phyloP scores from a whole-genome alignment of 2,888 invertebrate genomes.

The Drosophila gaucha region DNA sequence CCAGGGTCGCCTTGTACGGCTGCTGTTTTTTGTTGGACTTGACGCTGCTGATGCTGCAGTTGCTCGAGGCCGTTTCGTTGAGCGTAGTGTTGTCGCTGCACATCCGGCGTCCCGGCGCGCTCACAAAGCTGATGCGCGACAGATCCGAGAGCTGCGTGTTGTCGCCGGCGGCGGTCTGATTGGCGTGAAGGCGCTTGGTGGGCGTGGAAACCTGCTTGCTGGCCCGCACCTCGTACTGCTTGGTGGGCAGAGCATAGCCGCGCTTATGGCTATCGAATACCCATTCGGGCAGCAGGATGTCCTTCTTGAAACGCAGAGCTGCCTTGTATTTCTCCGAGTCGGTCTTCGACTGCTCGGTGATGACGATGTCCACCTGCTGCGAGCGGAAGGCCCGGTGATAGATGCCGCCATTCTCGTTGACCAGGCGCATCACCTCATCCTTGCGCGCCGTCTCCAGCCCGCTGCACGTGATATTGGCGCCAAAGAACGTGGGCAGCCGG shows the following conservation, averaged over 20 bases:
- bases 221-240: conserved; percentile 86
- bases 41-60: conserved; percentile 28
- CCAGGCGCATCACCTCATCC: conserved; percentile 87
- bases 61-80: conserved; percentile 62
- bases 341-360: conserved; percentile 80
- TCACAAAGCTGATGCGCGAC: conserved; percentile 77
- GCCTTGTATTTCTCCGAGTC: conserved; percentile 83
- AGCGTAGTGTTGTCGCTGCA: conserved; percentile 65
- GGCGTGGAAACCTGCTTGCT: conserved; percentile 90
- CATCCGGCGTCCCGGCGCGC: conserved; percentile 57
- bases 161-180: conserved; percentile 68
- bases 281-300: conserved; percentile 92
- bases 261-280: conserved; percentile 90
- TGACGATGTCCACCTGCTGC: conserved; percentile 82
- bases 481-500: conserved; percentile 90
- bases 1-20: conserved; percentile 58
- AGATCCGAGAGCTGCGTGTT: conserved; percentile 81
- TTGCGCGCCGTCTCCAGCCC: conserved; percentile 85
- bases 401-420: conserved; percentile 90
- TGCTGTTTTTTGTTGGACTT: background rate
- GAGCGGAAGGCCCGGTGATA: conserved; percentile 85
- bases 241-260: conserved; percentile 89
- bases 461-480: conserved; percentile 91
- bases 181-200: conserved; percentile 85
- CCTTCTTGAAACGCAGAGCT: conserved; percentile 83